These are phyloP conservation scores for Gyps fulvus DNA, from an alignment of 2,113 vertebrate genomes.

Conservation along the genomic window DNA sequence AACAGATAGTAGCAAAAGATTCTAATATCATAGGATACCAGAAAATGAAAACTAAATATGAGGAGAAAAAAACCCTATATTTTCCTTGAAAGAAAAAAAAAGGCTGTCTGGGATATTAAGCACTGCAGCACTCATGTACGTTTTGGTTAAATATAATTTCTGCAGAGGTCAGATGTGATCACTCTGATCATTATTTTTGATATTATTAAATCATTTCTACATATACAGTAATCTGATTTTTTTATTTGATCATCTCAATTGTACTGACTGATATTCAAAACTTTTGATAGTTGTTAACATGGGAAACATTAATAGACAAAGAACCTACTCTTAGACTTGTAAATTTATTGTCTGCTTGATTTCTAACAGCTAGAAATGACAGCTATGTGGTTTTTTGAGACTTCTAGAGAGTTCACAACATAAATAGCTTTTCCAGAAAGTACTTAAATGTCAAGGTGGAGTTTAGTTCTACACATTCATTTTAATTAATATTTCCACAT, in stretches of 20 bases:
- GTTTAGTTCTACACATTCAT: neutral
- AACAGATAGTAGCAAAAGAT: neutral
- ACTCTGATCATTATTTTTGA: neutral
- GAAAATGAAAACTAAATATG: neutral
- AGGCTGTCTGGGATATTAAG: neutral
- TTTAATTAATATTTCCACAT: neutral
- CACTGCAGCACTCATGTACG: neutral
- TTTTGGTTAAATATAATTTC: neutral
- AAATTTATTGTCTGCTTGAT: neutral
- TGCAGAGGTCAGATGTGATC: neutral
- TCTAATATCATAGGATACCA: neutral
- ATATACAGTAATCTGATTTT: neutral
- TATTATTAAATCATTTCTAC: neutral
- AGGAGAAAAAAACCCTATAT: neutral
- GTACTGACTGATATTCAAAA: neutral
- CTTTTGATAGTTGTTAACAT: neutral
- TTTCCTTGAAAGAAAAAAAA: neutral
- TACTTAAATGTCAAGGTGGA: neutral
- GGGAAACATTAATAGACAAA: neutral
- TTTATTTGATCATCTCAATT: neutral
- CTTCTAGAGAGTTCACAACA: neutral
- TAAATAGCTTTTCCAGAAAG: neutral
- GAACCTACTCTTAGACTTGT: neutral
- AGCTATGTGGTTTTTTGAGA: neutral
- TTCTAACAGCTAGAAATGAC: neutral